These are phyloP conservation scores for Microtus richardsoni DNA, from an alignment of 2,113 vertebrate genomes.

Conservation along the genomic window DNA sequence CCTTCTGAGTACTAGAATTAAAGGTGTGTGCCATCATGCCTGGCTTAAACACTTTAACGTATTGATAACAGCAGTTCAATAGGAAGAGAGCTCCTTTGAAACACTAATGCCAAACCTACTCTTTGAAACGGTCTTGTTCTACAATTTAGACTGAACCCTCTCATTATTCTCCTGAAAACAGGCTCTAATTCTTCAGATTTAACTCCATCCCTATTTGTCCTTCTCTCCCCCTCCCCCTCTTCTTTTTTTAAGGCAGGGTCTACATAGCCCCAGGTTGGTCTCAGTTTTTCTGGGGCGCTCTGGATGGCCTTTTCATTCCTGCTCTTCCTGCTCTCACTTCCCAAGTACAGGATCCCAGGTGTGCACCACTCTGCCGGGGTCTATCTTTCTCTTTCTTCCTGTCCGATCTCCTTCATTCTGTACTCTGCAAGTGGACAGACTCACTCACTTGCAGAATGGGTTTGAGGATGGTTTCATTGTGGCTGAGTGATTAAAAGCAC, in stretches of 20 bases:
- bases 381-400: neutral
- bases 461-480: neutral
- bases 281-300: neutral
- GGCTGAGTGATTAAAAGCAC: neutral
- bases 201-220: neutral
- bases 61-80: neutral
- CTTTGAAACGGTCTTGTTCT: neutral
- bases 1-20: neutral
- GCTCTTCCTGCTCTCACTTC: neutral
- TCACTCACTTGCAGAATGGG: neutral
- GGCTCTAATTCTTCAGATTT: neutral
- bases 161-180: neutral
- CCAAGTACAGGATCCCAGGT: neutral
- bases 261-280: neutral
- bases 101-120: neutral
- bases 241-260: neutral
- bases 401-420: neutral
- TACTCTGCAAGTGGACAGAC: neutral
- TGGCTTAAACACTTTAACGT: neutral
- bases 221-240: neutral
- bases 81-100: conserved; percentile 6
- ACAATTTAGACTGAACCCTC: neutral
- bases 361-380: neutral
- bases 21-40: neutral
- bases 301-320: neutral